Percentiles rank a stretch among this genome's conserved stretches.
These are phyloP conservation scores for Caracal caracal DNA, from an alignment of 2,113 vertebrate genomes.

Conservation along the genomic window DNA sequence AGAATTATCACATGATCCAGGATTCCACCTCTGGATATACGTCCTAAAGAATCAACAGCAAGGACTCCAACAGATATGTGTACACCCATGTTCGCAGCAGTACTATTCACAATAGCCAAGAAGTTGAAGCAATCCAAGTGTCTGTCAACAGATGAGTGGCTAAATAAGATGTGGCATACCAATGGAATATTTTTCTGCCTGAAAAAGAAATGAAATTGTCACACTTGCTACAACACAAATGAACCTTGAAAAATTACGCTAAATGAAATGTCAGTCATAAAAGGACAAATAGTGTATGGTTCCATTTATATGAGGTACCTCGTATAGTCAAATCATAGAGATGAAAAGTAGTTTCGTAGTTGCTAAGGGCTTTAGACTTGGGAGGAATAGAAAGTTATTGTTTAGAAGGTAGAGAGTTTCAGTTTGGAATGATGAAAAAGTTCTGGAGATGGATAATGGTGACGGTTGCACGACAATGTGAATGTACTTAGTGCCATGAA, in stretches of 20 bases:
- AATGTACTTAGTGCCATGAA: not conserved
- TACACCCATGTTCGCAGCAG: not conserved
- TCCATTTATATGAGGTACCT: not conserved
- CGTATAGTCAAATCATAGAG: not conserved
- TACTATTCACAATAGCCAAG: not conserved
- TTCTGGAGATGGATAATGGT: not conserved
- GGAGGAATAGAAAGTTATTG: not conserved
- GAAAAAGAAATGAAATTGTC: not conserved
- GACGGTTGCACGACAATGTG: not conserved
- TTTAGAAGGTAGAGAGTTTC: not conserved
- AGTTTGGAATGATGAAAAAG: not conserved
- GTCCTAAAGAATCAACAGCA: not conserved
- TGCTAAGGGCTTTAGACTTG: not conserved
- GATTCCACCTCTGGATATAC: not conserved
- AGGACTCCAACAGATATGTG: not conserved
- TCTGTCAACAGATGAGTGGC: not conserved
- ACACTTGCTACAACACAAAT: not conserved
- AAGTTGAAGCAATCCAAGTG: not conserved
- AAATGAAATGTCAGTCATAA: not conserved
- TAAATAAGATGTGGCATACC: not conserved
- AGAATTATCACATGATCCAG: not conserved
- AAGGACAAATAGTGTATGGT: not conserved
- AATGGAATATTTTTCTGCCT: not conserved
- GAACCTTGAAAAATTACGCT: not conserved
- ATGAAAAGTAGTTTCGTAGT: not conserved